Percentiles rank a stretch among this genome's conserved stretches.
Conservation (phyloP, 2,113 vertebrate species). For the Rhipidura dahli region DNA sequence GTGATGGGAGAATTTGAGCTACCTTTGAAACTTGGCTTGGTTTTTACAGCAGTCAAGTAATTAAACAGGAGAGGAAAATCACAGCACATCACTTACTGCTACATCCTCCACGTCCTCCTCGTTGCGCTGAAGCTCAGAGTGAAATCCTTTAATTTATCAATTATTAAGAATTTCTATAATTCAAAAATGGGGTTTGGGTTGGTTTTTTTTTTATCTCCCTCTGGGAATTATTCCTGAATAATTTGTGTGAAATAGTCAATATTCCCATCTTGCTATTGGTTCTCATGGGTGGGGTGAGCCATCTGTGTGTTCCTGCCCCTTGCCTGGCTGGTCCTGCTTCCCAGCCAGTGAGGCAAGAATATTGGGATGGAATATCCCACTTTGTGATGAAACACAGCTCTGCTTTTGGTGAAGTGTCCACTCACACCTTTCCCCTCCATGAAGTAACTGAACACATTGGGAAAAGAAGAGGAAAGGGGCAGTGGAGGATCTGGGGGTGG, state of each 20-base stretch:
- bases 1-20: background rate
- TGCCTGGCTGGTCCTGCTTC: background rate
- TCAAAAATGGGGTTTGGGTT: background rate
- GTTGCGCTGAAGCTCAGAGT: background rate
- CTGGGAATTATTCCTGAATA: background rate
- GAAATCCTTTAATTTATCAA: background rate
- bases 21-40: slow-evolving; percentile 16
- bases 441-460: background rate
- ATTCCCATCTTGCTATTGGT: background rate
- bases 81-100: background rate
- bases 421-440: background rate
- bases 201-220: background rate
- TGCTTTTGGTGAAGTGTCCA: background rate
- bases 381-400: background rate
- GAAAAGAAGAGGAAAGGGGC: background rate
- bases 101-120: background rate
- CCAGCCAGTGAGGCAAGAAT: background rate
- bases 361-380: background rate
- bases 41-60: slow-evolving; percentile 28
- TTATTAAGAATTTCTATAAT: background rate
- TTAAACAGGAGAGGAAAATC: slow-evolving; percentile 16
- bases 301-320: background rate
- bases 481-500: background rate
- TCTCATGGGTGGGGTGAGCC: background rate
- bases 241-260: background rate